These are phyloP conservation scores for Phataginus tetradactyla DNA, from an alignment of 2,797 vertebrate species.

Conservation along the genomic window DNA sequence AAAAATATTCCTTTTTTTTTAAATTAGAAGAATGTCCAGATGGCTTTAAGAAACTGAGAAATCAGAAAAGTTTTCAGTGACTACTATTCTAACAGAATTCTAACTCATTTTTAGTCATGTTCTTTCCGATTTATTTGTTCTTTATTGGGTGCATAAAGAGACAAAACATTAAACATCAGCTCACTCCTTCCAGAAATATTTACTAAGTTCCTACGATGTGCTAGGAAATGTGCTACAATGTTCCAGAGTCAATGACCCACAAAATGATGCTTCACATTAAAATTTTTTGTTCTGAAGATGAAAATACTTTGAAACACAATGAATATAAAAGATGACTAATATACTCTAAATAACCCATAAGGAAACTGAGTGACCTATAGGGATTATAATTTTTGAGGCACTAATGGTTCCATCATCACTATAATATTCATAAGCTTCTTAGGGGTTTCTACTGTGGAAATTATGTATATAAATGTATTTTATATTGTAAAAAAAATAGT, in stretches of 20 bases:
- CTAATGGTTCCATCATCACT: neutral
- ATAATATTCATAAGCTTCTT: neutral
- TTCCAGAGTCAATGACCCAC: neutral
- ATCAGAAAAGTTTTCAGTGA: constrained; percentile 53
- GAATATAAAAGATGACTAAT: neutral
- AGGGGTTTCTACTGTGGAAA: neutral
- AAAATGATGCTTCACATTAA: neutral
- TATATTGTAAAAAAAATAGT: neutral
- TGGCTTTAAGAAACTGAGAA: constrained; percentile 62
- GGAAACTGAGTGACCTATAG: neutral
- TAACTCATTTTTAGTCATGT: constrained; percentile 63
- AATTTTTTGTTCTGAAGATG: neutral
- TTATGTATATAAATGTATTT: neutral
- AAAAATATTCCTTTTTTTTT: constrained; percentile 61
- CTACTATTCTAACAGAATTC: constrained; percentile 51
- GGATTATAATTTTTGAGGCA: neutral
- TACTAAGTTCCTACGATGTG: neutral
- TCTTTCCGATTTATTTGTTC: constrained; percentile 28
- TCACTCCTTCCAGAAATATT: neutral
- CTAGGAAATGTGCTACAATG: neutral
- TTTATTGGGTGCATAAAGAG: neutral
- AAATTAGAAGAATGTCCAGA: constrained; percentile 65
- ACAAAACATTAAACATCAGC: constrained; percentile 31
- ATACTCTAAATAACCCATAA: neutral
- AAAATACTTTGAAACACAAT: constrained; percentile 22